Evolutionary conservation across 1,140 invertebrate species (phyloP).

Genomic region (Sitophilus oryzae): DNA sequence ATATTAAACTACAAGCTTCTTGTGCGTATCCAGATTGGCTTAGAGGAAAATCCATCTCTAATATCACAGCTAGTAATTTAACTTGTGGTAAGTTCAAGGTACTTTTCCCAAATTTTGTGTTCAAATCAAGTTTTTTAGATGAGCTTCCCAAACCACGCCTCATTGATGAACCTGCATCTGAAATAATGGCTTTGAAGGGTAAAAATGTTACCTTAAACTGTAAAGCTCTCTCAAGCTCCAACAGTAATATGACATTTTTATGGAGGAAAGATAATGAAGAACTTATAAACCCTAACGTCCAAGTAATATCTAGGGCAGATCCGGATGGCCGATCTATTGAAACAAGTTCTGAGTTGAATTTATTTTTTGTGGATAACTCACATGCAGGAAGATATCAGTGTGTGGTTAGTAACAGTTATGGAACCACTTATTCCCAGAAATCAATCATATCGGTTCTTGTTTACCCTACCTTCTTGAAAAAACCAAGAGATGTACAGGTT

Average conservation of each 20-base stretch:
- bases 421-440: constrained; percentile 81
- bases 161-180: constrained; percentile 69
- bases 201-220: constrained; percentile 76
- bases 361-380: constrained; percentile 65
- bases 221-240: constrained; percentile 59
- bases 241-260: constrained; percentile 63
- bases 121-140: constrained; percentile 47
- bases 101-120: background rate
- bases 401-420: constrained; percentile 83
- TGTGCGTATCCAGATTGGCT: constrained; percentile 76
- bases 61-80: constrained; percentile 60
- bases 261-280: constrained; percentile 89
- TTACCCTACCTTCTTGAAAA: constrained; percentile 81
- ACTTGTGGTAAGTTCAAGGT: constrained; percentile 24
- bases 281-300: constrained; percentile 43
- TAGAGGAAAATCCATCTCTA: constrained; percentile 58
- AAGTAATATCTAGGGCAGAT: constrained; percentile 24
- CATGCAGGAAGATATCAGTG: constrained; percentile 90
- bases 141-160: constrained; percentile 83
- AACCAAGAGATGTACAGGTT: constrained; percentile 76
- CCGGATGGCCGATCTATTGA: constrained; percentile 49
- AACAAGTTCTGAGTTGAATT: constrained; percentile 57
- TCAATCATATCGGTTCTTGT: constrained; percentile 82
- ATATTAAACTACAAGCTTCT: constrained; percentile 33
- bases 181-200: constrained; percentile 78